These are phyloP conservation scores for Clinocottus analis DNA, from an alignment of 2,113 vertebrate species.

Conservation along the genomic window DNA sequence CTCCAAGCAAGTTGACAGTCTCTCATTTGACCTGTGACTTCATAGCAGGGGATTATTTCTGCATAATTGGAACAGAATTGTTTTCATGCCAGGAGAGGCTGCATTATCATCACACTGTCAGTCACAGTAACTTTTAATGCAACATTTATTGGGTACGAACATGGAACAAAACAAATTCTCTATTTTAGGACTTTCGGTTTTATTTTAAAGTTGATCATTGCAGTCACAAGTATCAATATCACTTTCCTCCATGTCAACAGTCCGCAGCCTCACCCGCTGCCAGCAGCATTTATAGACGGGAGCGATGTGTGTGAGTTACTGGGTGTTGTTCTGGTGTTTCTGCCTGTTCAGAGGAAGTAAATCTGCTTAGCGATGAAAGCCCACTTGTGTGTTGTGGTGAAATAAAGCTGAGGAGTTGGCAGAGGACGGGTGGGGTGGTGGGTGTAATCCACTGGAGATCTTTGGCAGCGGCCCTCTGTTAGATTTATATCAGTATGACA, in stretches of 20 bases:
- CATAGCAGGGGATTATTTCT: conserved; percentile 37
- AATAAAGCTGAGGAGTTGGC: conserved; percentile 35
- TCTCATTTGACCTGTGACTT: conserved; percentile 68
- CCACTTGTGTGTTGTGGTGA: conserved; percentile 55
- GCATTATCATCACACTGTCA: not conserved
- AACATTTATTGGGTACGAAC: not conserved
- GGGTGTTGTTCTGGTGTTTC: conserved; percentile 42
- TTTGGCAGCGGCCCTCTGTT: conserved; percentile 39
- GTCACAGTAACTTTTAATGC: not conserved
- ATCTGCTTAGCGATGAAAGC: conserved; percentile 71
- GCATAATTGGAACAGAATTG: conserved; percentile 36
- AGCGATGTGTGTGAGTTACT: conserved; percentile 35
- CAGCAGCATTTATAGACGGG: not conserved
- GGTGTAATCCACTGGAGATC: conserved; percentile 38
- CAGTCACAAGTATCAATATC: not conserved
- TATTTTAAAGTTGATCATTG: not conserved
- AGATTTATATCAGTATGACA: conserved; percentile 65
- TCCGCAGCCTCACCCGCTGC: not conserved
- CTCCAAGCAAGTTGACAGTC: conserved; percentile 55
- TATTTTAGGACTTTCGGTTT: not conserved
- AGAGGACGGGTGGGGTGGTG: conserved; percentile 1
- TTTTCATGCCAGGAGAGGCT: not conserved
- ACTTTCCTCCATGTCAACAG: not conserved
- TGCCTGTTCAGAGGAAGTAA: conserved; percentile 58
- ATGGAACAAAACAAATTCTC: not conserved